Evolutionary conservation across 2,113 vertebrate genomes (phyloP), one percentile per base, ranked within the genome.

Genomic region (Charina bottae): DNA sequence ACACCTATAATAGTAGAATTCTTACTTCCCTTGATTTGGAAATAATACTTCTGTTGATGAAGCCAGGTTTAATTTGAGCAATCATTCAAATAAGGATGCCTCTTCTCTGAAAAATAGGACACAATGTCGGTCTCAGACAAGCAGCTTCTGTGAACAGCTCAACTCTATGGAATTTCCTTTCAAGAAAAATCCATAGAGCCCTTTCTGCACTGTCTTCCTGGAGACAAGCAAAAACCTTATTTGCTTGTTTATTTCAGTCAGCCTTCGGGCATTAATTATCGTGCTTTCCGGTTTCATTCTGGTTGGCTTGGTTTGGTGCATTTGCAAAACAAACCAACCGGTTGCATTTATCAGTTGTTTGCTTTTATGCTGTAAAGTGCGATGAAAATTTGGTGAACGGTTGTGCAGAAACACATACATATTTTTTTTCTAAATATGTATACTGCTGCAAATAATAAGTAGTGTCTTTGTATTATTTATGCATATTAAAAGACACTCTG

Each of bases 371-470:
- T 72, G 68, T 33, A 37, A 72, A 33, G n/a, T 15, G 15, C 15
- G 0, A 72, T 19, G 68, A 19, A 33, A 33, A 72, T 7, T 37
- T 72, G 0, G 68, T 72, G 64, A 72, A 72, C 64, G 17, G n/a
- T 72, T 33, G 5, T 33, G n/a, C 68, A 72, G n/a, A 72, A n/a
- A 72, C 12, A 33, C n/a, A 17, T 1, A 0, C 15, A 3, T 33
- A n/a, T 0, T 0, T 19, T n/a, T 15, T 13, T 12, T 0, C 12
- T 1, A 33, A 68, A 7, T 72, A n/a, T 72, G 28, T 3, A 72
- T 33, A 72, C 17, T 33, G n/a, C 68, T 72, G 15, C 0, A 1
- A 72, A 72, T 72, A 72, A 72, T 72, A 72, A 72, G 33, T n/a
- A 33, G n/a, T 33, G n/a, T 72, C n/a, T 33, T 1, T 2, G 13